phyloP scores from a whole-genome alignment of 2,797 vertebrate species.

The Pelobates cultripes region DNA sequence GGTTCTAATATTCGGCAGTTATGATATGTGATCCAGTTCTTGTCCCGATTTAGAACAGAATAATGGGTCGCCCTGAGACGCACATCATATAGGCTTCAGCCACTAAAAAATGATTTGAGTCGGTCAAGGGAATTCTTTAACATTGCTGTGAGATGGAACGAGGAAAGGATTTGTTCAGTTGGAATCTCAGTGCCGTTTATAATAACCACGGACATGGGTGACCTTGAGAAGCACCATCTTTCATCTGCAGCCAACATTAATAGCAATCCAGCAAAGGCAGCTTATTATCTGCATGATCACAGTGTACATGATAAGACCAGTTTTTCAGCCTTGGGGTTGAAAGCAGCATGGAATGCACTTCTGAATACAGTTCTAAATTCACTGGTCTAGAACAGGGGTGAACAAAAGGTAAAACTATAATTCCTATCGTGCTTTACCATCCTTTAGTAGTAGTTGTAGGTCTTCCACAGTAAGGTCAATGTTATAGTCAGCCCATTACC shows the following conservation, averaged over 20 bases:
- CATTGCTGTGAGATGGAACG: not conserved
- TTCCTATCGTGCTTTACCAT: too few species aligned
- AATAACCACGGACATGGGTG: not conserved
- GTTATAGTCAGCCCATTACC: too few species aligned
- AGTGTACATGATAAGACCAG: too few species aligned
- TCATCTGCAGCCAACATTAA: not conserved
- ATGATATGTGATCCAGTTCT: not conserved
- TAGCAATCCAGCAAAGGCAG: too few species aligned
- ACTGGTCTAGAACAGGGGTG: too few species aligned
- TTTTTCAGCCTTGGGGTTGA: too few species aligned
- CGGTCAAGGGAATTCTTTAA: conserved; percentile 9
- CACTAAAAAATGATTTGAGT: not conserved
- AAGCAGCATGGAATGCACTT: too few species aligned
- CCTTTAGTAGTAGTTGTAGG: too few species aligned
- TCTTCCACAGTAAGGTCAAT: too few species aligned
- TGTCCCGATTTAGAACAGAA: not conserved
- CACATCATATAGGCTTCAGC: not conserved
- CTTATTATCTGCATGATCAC: too few species aligned
- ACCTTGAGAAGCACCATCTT: not conserved
- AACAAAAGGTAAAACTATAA: too few species aligned
- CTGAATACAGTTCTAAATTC: too few species aligned
- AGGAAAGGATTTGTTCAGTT: conserved; percentile 2
- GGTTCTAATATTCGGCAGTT: conserved; percentile 1
- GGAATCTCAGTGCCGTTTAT: not conserved
- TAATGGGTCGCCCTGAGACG: not conserved